phyloP scores from a whole-genome alignment of 2,797 vertebrate species.

The Brachyalestes nurse region DNA sequence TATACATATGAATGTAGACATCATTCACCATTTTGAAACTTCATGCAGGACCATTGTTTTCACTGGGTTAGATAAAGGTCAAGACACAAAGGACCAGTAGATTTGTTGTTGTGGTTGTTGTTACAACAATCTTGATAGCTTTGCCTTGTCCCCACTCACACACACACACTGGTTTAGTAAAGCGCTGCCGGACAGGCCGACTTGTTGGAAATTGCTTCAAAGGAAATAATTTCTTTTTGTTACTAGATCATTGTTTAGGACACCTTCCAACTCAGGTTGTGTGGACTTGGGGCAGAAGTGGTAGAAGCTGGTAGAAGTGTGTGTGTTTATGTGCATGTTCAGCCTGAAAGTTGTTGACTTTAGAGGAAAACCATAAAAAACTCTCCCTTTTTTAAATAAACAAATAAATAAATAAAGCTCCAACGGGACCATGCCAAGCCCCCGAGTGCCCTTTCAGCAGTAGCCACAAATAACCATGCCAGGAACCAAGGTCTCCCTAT shows the following conservation, averaged over 20 bases:
- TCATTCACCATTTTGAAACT: not conserved
- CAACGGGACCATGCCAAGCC: slow-evolving; percentile 42
- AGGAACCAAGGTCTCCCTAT: slow-evolving; percentile 31
- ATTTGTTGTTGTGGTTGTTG: not conserved
- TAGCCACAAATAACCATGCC: slow-evolving; percentile 43
- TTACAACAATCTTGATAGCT: not conserved
- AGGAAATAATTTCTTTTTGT: not conserved
- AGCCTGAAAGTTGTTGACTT: too few relatives aligned
- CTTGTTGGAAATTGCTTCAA: not conserved
- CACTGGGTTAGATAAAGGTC: not conserved
- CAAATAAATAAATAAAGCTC: too few relatives aligned
- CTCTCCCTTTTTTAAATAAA: too few relatives aligned
- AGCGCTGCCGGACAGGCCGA: not conserved
- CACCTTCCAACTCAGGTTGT: slow-evolving; percentile 18
- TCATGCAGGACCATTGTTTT: not conserved
- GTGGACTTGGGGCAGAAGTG: not conserved
- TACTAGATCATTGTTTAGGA: not conserved
- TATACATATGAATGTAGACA: too few relatives aligned
- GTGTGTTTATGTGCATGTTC: too few relatives aligned
- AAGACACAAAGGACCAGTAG: not conserved
- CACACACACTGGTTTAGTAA: not conserved
- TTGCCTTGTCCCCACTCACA: not conserved
- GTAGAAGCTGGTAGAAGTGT: too few relatives aligned
- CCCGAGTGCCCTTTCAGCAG: slow-evolving; percentile 34
- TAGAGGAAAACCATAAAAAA: too few relatives aligned